Evolutionary conservation across 1,140 invertebrate genomes (phyloP).

Genomic region (Drosophila persimilis): DNA sequence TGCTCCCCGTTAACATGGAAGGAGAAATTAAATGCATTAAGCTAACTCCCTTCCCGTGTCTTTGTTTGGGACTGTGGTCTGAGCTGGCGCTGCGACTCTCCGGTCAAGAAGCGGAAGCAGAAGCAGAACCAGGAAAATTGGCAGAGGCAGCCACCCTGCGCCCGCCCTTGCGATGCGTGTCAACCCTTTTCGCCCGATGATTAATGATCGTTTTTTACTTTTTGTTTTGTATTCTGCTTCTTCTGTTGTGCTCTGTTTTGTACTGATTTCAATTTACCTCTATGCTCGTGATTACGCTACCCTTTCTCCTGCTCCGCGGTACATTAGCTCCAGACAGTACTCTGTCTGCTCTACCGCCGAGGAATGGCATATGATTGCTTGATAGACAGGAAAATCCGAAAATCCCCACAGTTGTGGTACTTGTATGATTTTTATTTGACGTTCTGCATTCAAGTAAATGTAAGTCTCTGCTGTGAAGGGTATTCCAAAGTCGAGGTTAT

Average conservation of each 20-base stretch:
- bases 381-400: background rate
- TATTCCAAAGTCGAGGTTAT: no score
- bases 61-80: conserved; percentile 2
- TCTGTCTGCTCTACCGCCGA: background rate
- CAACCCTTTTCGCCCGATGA: conserved; percentile 73
- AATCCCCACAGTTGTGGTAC: no score
- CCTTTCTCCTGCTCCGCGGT: no score
- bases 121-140: background rate
- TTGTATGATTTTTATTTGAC: background rate
- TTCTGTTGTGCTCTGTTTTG: conserved; percentile 68
- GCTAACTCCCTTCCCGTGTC: background rate
- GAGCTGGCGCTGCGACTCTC: conserved; percentile 40
- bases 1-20: no score
- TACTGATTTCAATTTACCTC: conserved; percentile 75
- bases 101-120: conserved; percentile 43
- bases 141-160: conserved; percentile 29
- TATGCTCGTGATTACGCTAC: conserved; percentile 22
- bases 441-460: no score
- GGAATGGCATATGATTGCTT: background rate
- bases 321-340: background rate
- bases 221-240: conserved; percentile 19
- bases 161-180: conserved; percentile 60
- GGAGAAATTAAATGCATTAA: conserved; percentile 33
- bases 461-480: background rate
- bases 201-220: conserved; percentile 72